A percentile compares a stretch with the other conserved stretches of the same genome.
Evolutionary conservation across 2,888 invertebrate species (phyloP).

Genomic region (Aleiodes leptofemur): DNA sequence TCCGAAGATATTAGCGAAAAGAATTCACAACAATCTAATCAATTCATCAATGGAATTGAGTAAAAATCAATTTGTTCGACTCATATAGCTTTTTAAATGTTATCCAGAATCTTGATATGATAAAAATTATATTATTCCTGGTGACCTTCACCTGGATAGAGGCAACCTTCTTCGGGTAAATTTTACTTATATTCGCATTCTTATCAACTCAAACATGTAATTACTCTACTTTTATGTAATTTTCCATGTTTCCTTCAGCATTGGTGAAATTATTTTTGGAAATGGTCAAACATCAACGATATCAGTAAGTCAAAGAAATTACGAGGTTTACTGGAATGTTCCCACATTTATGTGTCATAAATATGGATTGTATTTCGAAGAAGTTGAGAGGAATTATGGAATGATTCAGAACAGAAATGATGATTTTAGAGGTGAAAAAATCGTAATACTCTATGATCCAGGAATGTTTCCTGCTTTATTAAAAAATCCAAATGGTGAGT

Average conservation of each 20-base stretch:
- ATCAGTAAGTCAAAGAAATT: conserved; percentile 14
- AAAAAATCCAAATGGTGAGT: conserved; percentile 74
- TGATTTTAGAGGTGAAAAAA: conserved; percentile 80
- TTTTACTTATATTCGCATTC: neutral
- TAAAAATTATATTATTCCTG: conserved; percentile 25
- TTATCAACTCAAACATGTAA: conserved; percentile 9
- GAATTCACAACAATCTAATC: no score
- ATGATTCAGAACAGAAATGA: conserved; percentile 83
- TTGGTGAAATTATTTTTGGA: conserved; percentile 35
- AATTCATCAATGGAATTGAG: neutral
- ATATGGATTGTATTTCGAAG: conserved; percentile 79
- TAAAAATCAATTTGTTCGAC: neutral
- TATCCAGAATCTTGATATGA: conserved; percentile 16
- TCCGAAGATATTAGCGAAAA: no score
- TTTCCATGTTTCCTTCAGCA: conserved; percentile 17
- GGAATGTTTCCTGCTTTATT: conserved; percentile 83
- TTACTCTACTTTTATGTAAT: conserved; percentile 10
- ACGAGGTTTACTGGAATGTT: conserved; percentile 84
- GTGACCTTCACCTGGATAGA: conserved; percentile 45
- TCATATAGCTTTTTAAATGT: neutral
- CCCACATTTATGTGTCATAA: conserved; percentile 85
- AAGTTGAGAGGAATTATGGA: conserved; percentile 79
- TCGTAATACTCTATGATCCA: conserved; percentile 86
- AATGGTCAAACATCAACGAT: conserved; percentile 3
- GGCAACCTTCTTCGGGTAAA: conserved; percentile 49